Evolutionary conservation across 2,888 invertebrate species (phyloP).

Genomic region (Bombylius major): DNA sequence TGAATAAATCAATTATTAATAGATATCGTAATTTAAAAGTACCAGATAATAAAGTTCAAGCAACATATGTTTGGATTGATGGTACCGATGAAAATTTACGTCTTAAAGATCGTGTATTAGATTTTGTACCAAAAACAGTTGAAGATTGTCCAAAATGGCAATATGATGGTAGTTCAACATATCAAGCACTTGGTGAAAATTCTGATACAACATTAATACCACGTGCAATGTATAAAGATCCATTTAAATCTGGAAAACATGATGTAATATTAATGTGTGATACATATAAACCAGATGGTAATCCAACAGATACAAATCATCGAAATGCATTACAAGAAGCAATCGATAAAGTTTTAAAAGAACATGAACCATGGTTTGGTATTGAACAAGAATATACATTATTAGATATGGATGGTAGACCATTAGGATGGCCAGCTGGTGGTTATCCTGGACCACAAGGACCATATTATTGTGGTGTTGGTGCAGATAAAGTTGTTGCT

Average conservation of each 20-base stretch:
- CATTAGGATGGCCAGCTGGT: slow-evolving; percentile 61
- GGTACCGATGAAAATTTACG: slow-evolving; percentile 57
- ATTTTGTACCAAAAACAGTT: slow-evolving; percentile 47
- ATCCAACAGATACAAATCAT: slow-evolving; percentile 38
- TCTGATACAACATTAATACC: slow-evolving; percentile 67
- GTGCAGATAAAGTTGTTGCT: slow-evolving; percentile 62
- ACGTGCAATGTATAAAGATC: slow-evolving; percentile 65
- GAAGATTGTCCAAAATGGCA: slow-evolving; percentile 61
- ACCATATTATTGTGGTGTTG: slow-evolving; percentile 76
- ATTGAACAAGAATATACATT: slow-evolving; percentile 55
- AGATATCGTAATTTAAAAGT: slow-evolving; percentile 55
- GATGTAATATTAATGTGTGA: slow-evolving; percentile 67
- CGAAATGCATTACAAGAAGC: slow-evolving; percentile 39
- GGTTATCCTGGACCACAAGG: slow-evolving; percentile 58
- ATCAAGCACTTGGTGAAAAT: slow-evolving; percentile 49
- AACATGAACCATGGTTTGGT: slow-evolving; percentile 59
- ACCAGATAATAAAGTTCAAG: slow-evolving; percentile 45
- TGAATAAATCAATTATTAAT: slow-evolving; percentile 58
- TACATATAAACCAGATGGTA: slow-evolving; percentile 50
- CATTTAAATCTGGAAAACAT: slow-evolving; percentile 55
- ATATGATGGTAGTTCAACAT: slow-evolving; percentile 62
- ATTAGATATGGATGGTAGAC: slow-evolving; percentile 44
- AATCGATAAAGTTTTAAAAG: slow-evolving; percentile 42
- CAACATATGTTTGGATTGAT: slow-evolving; percentile 65
- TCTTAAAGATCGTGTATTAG: slow-evolving; percentile 55